These are phyloP conservation scores for Drosophila grimshawi DNA, from an alignment of 1,140 invertebrate species.

Conservation along the genomic window DNA sequence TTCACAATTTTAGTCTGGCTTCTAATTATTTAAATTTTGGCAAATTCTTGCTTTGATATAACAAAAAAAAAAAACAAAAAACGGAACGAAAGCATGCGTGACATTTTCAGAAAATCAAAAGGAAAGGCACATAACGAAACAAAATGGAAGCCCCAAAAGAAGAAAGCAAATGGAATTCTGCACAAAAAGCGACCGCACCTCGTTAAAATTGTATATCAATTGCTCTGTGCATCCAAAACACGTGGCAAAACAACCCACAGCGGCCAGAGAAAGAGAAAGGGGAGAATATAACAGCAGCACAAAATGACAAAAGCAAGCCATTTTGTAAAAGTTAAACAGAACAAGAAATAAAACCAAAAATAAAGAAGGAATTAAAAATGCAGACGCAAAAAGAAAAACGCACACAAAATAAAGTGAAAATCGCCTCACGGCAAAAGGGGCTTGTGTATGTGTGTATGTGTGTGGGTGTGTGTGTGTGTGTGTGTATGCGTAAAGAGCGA, in stretches of 20 bases:
- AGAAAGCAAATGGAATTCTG: conserved; percentile 11
- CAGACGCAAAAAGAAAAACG: conserved; percentile 22
- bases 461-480: background rate
- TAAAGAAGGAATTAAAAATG: conserved; percentile 27
- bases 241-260: background rate
- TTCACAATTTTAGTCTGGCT: background rate
- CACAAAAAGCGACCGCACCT: conserved; percentile 59
- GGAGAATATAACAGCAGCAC: conserved; percentile 10
- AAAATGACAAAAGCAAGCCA: conserved; percentile 48
- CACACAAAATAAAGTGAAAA: conserved; percentile 29
- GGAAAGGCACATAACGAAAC: conserved; percentile 32
- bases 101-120: conserved; percentile 58
- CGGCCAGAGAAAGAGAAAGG: background rate
- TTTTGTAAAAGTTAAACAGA: conserved; percentile 71
- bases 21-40: conserved; percentile 19
- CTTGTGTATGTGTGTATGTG: background rate
- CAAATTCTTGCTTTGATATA: background rate
- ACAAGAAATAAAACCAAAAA: conserved; percentile 37
- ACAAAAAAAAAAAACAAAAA: conserved; percentile 35
- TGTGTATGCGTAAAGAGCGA: conserved; percentile 6
- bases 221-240: conserved; percentile 55
- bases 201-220: conserved; percentile 77
- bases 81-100: conserved; percentile 65
- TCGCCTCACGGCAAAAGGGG: conserved; percentile 24
- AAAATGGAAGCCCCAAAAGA: conserved; percentile 17